Percentiles rank a stretch among this genome's conserved stretches.
phyloP scores from a whole-genome alignment of 2,113 vertebrate species.

The Lucifuga dentata region DNA sequence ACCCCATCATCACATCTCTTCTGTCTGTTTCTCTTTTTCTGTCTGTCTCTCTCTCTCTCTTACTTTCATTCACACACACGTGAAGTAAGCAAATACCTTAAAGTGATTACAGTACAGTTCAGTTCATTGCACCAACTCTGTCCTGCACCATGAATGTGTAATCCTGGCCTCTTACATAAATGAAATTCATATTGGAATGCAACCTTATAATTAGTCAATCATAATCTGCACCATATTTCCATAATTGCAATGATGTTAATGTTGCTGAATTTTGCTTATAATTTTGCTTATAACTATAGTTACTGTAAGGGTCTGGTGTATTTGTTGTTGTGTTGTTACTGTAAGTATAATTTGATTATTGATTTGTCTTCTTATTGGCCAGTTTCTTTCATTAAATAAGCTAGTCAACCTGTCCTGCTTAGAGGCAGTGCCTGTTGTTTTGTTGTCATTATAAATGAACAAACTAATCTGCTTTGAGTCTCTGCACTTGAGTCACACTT shows the following conservation, averaged over 20 bases:
- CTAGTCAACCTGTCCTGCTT: slow-evolving; percentile 19
- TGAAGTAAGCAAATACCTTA: no score
- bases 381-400: slow-evolving; percentile 5
- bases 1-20: background rate
- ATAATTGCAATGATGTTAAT: background rate
- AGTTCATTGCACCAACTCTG: no score
- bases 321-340: no score
- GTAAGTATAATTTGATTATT: slow-evolving; percentile 18
- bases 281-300: no score
- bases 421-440: slow-evolving; percentile 3
- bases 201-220: slow-evolving; percentile 23
- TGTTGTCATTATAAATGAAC: slow-evolving; percentile 31
- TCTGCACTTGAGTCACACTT: background rate
- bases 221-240: background rate
- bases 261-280: background rate
- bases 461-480: slow-evolving; percentile 9
- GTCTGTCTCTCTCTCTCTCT: background rate
- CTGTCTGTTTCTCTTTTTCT: no score
- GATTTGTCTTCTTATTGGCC: slow-evolving; percentile 18
- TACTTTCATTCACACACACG: background rate
- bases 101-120: no score
- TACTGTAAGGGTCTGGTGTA: no score
- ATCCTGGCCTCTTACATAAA: no score
- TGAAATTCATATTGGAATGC: slow-evolving; percentile 6
- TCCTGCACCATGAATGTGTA: no score